phyloP scores from a whole-genome alignment of 23 tunicate genomes.

The Halocynthia aurantium region DNA sequence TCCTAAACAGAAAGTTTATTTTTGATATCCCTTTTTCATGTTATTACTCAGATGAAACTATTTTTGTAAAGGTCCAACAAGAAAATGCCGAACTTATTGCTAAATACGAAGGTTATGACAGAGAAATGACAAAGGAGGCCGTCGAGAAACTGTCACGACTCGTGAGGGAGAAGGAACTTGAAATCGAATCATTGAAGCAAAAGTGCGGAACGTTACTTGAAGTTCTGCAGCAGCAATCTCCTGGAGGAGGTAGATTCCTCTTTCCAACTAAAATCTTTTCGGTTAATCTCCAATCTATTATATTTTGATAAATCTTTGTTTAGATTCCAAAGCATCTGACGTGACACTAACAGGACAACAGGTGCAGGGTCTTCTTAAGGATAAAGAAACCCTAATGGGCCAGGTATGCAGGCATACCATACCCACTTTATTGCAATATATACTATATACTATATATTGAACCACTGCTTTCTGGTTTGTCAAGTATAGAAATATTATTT shows the following conservation, averaged over 20 bases:
- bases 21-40: too few relatives aligned
- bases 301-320: background rate
- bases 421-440: background rate
- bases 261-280: background rate
- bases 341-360: conserved; percentile 37
- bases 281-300: background rate
- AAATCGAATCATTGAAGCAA: conserved; percentile 67
- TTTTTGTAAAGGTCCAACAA: conserved; percentile 38
- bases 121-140: conserved; percentile 76
- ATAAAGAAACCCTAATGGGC: conserved; percentile 44
- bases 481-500: background rate
- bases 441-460: too few relatives aligned
- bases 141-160: conserved; percentile 64
- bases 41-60: background rate
- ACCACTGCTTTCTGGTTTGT: background rate
- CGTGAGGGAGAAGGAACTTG: conserved; percentile 69
- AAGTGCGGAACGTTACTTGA: conserved; percentile 77
- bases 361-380: conserved; percentile 47
- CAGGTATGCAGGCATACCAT: conserved; percentile 30
- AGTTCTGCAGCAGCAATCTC: conserved; percentile 70
- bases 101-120: conserved; percentile 74
- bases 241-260: conserved; percentile 14
- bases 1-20: background rate
- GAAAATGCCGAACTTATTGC: conserved; percentile 40
- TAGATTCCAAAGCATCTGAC: background rate